A percentile compares a stretch with the other conserved stretches of the same genome.
phyloP scores from a whole-genome alignment of 2,113 vertebrate genomes.

The Cathartes aura region DNA sequence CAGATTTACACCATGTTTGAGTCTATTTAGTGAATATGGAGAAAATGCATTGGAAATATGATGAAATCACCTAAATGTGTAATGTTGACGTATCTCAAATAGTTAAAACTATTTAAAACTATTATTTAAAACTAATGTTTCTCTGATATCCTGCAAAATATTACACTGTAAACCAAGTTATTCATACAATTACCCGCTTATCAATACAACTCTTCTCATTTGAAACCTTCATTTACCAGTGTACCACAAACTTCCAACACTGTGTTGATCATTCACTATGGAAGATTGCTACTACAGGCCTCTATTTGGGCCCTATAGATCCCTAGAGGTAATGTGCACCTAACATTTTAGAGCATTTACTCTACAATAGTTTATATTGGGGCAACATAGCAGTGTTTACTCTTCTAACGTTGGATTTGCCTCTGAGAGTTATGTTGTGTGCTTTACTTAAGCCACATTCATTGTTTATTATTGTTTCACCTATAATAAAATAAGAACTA shows the following conservation, averaged over 20 bases:
- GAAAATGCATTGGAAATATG: background rate
- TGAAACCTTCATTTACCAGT: background rate
- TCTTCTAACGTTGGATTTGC: background rate
- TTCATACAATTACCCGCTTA: background rate
- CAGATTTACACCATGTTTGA: background rate
- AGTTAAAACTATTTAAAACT: background rate
- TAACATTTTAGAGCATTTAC: background rate
- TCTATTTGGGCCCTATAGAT: background rate
- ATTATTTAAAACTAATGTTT: background rate
- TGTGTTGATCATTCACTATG: background rate
- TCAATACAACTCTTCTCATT: background rate
- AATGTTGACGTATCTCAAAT: background rate
- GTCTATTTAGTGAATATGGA: background rate
- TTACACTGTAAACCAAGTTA: background rate
- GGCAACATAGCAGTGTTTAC: background rate
- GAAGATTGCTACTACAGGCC: background rate
- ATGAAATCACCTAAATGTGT: background rate
- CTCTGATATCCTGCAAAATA: background rate
- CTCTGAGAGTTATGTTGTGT: background rate
- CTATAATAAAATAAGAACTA: slow-evolving; percentile 1
- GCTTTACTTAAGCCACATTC: background rate
- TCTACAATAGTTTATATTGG: background rate
- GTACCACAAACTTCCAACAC: background rate
- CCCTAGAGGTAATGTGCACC: background rate
- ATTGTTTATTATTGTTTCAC: background rate